Evolutionary conservation across 2,113 vertebrate species (phyloP).

Genomic region (Vidua chalybeata): DNA sequence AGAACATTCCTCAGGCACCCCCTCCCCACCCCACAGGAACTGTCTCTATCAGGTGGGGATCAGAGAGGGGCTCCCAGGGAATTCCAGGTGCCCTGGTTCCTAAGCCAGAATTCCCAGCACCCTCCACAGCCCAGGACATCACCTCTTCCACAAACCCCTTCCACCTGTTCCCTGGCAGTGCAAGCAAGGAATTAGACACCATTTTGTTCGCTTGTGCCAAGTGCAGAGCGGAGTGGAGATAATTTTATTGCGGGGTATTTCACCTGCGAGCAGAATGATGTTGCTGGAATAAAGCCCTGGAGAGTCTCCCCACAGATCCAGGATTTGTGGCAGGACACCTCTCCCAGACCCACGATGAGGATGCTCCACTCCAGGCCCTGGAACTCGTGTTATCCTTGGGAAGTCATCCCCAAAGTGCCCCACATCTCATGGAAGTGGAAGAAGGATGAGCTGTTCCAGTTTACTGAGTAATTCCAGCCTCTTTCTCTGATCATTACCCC

Average conservation of each 20-base stretch:
- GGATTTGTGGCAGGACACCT: neutral
- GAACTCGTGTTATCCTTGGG: neutral
- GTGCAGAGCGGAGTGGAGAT: neutral
- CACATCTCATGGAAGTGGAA: conserved; percentile 10
- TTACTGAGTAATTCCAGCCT: conserved; percentile 62
- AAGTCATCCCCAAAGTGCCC: neutral
- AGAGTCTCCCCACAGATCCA: neutral
- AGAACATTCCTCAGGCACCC: neutral
- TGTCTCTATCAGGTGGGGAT: neutral
- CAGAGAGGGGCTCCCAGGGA: neutral
- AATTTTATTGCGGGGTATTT: neutral
- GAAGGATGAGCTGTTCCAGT: neutral
- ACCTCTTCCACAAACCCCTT: neutral
- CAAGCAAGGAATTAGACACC: neutral
- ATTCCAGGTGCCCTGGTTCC: neutral
- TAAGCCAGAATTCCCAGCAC: neutral
- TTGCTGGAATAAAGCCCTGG: neutral
- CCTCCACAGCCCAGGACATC: neutral
- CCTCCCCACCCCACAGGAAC: neutral
- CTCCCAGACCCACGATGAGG: neutral
- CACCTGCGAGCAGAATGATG: neutral
- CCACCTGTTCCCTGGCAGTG: neutral
- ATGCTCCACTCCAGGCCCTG: neutral
- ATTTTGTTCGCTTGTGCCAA: neutral
- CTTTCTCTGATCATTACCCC: conserved; percentile 41